Evolutionary conservation across 2,113 vertebrate species (phyloP).

Genomic region (Carettochelys insculpta): DNA sequence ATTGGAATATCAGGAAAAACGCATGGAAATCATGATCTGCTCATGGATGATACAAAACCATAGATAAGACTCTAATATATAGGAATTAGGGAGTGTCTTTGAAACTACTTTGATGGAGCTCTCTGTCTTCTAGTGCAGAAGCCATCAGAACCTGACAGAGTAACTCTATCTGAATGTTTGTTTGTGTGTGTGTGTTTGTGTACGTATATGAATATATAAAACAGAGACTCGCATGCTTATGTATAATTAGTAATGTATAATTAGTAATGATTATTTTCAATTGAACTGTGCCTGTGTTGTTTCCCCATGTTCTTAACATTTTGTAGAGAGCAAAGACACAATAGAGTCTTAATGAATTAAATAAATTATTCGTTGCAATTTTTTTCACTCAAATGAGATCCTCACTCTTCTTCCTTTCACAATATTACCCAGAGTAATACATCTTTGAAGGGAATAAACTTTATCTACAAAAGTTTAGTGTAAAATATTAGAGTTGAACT

Average conservation of each 20-base stretch:
- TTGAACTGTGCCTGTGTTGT: not conserved
- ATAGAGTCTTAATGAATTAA: slow-evolving; percentile 51
- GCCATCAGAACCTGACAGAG: slow-evolving; percentile 29
- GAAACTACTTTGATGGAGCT: slow-evolving; percentile 28
- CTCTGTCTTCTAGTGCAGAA: not conserved
- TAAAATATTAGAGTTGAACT: not conserved
- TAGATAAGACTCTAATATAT: not conserved
- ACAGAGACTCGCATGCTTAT: slow-evolving; percentile 52
- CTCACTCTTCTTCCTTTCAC: slow-evolving; percentile 17
- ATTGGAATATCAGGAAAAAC: not conserved
- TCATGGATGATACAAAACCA: not conserved
- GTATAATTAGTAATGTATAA: slow-evolving; percentile 32
- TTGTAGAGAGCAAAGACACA: slow-evolving; percentile 42
- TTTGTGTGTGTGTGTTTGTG: not conserved
- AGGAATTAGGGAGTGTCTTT: slow-evolving; percentile 5
- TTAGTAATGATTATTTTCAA: not conserved
- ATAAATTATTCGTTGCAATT: slow-evolving; percentile 15
- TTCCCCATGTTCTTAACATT: slow-evolving; percentile 18
- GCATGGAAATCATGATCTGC: not conserved
- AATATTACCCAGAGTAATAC: not conserved
- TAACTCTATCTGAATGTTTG: not conserved
- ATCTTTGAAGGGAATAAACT: not conserved
- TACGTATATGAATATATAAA: not conserved
- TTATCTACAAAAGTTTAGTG: not conserved
- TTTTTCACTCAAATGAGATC: slow-evolving; percentile 31